Evolutionary conservation across 2,797 vertebrate species (phyloP).

Genomic region (Poecile montanus): DNA sequence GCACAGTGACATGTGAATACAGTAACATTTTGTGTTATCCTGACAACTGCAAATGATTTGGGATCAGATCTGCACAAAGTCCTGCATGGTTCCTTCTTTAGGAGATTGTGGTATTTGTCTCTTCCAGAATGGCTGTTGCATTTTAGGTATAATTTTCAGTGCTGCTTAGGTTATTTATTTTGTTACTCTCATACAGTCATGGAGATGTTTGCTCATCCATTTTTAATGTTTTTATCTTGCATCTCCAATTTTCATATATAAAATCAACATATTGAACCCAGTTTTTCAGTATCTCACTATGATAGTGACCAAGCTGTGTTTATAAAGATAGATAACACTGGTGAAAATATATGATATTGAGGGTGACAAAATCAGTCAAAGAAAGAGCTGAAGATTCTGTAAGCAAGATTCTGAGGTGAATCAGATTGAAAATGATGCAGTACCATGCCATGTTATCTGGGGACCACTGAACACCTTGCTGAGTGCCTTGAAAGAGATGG

Average conservation of each 20-base stretch:
- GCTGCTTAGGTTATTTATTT: background rate
- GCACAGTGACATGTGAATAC: background rate
- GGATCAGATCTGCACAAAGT: background rate
- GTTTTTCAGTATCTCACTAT: background rate
- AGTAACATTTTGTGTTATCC: background rate
- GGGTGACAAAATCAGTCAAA: background rate
- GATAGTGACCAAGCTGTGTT: background rate
- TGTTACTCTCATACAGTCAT: background rate
- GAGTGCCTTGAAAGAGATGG: background rate
- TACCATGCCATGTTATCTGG: background rate
- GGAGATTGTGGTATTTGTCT: background rate
- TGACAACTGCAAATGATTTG: background rate
- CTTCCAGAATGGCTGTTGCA: background rate
- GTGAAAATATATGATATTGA: background rate
- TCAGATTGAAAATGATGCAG: background rate
- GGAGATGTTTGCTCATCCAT: background rate
- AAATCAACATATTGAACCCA: background rate
- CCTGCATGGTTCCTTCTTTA: background rate
- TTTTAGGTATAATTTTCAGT: background rate
- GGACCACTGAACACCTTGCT: background rate
- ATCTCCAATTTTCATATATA: background rate
- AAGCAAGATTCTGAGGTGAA: background rate
- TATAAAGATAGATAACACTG: background rate
- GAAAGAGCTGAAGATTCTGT: background rate
- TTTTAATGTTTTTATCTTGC: background rate